Conservation (phyloP, 2,113 vertebrate genomes). For the Atractosteus spatula region DNA sequence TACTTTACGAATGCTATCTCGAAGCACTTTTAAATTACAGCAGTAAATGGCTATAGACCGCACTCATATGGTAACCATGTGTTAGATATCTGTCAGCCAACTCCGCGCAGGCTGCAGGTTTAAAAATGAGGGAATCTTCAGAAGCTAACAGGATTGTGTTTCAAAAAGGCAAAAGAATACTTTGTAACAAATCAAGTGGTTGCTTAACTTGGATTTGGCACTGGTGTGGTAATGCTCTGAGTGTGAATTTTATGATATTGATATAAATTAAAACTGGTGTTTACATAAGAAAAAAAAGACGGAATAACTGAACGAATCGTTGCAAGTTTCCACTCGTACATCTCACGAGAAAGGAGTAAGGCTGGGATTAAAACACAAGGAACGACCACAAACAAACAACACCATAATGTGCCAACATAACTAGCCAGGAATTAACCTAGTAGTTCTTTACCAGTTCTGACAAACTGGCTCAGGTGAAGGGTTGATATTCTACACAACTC, state of each 20-base stretch:
- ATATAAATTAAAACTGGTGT: conserved; percentile 19
- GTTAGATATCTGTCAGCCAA: background rate
- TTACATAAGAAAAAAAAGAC: conserved; percentile 17
- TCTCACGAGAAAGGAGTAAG: background rate
- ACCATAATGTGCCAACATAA: background rate
- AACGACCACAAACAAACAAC: background rate
- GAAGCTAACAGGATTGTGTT: background rate
- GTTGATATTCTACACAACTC: no score
- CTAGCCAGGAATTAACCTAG: background rate
- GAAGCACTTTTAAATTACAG: conserved; percentile 8
- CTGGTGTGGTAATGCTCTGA: background rate
- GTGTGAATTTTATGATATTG: background rate
- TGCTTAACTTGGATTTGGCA: conserved; percentile 15
- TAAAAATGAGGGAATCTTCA: background rate
- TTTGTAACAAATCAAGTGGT: conserved; percentile 29
- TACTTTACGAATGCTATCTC: conserved; percentile 1
- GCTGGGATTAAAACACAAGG: background rate
- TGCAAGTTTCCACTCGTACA: background rate
- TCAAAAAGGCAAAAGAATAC: background rate
- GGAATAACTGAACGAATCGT: background rate
- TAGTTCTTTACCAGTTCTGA: no score
- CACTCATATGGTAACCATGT: conserved; percentile 14
- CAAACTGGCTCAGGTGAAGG: no score
- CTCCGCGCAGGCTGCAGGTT: background rate
- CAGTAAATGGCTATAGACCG: conserved; percentile 9